phyloP scores from a whole-genome alignment of 2,113 vertebrate species.

The human region GRCh38 chr11:3940501-3941000 shows the following conservation, averaged over 20 bases:
- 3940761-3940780: not conserved
- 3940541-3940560: conserved; percentile 5
- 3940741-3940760: not conserved
- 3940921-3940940: not conserved
- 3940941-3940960: not conserved
- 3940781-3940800: not conserved
- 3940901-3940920: not conserved
- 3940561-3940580: not conserved
- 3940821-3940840: not conserved
- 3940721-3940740: not conserved
- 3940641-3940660: not conserved
- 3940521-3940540: not conserved
- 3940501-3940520: conserved; percentile 32
- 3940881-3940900: not conserved
- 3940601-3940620: not conserved
- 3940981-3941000: not conserved
- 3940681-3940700: not conserved
- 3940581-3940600: not conserved
- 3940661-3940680: not conserved
- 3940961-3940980: not conserved
- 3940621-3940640: too few species aligned
- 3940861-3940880: not conserved
- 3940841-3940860: not conserved
- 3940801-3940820: conserved; percentile 5
- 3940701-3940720: not conserved